phyloP scores from a whole-genome alignment of 2,888 invertebrate genomes.

The Mythimna impura region DNA sequence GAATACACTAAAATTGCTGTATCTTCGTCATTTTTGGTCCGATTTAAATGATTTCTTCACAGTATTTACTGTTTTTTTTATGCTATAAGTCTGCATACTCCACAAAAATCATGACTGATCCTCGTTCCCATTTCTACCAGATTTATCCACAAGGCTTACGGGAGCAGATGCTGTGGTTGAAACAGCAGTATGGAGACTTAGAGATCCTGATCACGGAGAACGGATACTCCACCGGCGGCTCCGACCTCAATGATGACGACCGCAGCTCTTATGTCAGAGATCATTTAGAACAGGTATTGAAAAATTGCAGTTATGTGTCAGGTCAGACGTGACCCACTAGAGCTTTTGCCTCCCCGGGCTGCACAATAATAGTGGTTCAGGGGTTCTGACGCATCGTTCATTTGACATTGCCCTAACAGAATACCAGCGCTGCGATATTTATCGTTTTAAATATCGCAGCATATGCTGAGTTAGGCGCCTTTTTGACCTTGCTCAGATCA shows the following conservation, averaged over 20 bases:
- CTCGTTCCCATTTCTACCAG: neutral
- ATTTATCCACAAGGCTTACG: slow-evolving; percentile 37
- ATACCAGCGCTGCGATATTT: too few species aligned
- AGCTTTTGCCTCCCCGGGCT: neutral
- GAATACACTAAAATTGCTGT: too few species aligned
- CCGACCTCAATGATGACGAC: neutral
- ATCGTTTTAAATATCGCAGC: too few species aligned
- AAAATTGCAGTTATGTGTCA: neutral
- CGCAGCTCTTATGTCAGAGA: slow-evolving; percentile 7
- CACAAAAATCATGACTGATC: neutral
- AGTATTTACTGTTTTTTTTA: too few species aligned
- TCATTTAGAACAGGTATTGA: slow-evolving; percentile 34
- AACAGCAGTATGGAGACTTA: slow-evolving; percentile 36
- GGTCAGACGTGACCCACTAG: neutral
- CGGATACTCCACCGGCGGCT: slow-evolving; percentile 14
- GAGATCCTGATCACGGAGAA: slow-evolving; percentile 46
- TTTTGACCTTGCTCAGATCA: too few species aligned
- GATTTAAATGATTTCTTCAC: too few species aligned
- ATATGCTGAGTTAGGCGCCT: too few species aligned
- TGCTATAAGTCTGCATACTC: too few species aligned
- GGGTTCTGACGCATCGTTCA: too few species aligned
- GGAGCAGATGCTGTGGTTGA: slow-evolving; percentile 34
- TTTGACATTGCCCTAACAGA: too few species aligned
- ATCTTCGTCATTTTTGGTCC: too few species aligned
- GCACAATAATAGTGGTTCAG: too few species aligned